These are phyloP conservation scores for Metopia argyrocephala DNA, from an alignment of 2,888 invertebrate species.

Conservation along the genomic window DNA sequence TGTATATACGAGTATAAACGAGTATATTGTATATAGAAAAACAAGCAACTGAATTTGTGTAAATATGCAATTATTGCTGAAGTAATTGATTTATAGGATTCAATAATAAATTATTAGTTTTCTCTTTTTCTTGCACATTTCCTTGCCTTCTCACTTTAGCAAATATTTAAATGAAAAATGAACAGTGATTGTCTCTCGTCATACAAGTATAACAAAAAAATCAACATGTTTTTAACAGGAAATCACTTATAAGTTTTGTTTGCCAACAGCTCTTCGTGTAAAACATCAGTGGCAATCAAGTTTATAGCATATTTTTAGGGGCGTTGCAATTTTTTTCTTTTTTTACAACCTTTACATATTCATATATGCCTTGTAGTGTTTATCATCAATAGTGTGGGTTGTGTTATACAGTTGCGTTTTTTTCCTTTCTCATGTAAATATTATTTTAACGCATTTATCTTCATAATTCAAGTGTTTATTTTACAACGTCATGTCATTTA, in stretches of 20 bases:
- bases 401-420: neutral
- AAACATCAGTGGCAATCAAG: neutral
- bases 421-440: constrained; percentile 29
- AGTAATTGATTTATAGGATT: constrained; percentile 58
- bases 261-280: neutral
- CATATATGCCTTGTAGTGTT: neutral
- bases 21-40: neutral
- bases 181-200: too few species aligned
- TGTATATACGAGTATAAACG: too few species aligned
- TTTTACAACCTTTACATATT: neutral
- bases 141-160: neutral
- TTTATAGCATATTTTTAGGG: constrained; percentile 52
- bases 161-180: neutral
- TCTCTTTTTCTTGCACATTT: neutral
- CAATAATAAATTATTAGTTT: neutral
- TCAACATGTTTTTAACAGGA: constrained; percentile 44
- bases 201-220: neutral
- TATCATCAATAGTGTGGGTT: neutral
- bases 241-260: constrained; percentile 24
- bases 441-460: constrained; percentile 7
- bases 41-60: neutral
- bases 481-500: neutral
- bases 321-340: constrained; percentile 14
- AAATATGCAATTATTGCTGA: constrained; percentile 47
- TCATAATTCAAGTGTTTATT: constrained; percentile 14